Evolutionary conservation across 2,797 vertebrate genomes (phyloP).

Genomic region (Diplodus sargus): DNA sequence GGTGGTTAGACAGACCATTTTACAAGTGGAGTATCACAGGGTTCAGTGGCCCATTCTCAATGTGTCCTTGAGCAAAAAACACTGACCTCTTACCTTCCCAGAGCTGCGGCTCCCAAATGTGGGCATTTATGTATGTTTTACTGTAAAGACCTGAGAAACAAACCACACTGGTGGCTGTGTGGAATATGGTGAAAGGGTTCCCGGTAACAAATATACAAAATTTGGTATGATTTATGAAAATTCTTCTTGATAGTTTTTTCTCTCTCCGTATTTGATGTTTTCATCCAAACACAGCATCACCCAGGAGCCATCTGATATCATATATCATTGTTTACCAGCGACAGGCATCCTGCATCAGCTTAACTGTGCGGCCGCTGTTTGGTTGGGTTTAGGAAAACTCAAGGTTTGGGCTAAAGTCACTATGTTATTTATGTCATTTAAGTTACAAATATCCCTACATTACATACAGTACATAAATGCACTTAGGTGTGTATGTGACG

Average conservation of each 20-base stretch:
- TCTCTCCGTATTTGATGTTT: background rate
- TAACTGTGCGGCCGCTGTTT: too few relatives aligned
- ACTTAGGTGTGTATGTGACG: too few relatives aligned
- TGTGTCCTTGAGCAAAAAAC: conserved; percentile 45
- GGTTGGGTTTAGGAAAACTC: too few relatives aligned
- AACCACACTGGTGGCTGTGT: background rate
- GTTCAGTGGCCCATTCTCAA: background rate
- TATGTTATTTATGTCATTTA: too few relatives aligned
- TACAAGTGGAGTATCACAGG: conserved; percentile 20
- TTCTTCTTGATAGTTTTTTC: background rate
- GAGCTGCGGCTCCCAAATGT: background rate
- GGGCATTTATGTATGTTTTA: conserved; percentile 14
- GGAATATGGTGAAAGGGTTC: background rate
- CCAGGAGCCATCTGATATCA: background rate
- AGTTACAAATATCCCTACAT: too few relatives aligned
- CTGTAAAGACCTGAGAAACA: background rate
- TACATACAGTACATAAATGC: too few relatives aligned
- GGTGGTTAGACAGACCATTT: conserved; percentile 27
- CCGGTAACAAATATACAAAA: background rate
- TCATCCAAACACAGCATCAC: background rate
- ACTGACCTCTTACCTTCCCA: conserved; percentile 10
- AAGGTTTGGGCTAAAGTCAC: too few relatives aligned
- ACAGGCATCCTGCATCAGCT: too few relatives aligned
- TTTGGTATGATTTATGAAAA: conserved; percentile 1
- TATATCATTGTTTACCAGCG: too few relatives aligned